Base-by-base conservation (phyloP, 2,797 vertebrate species). In the Pseudotriccus pelzelni region DNA sequence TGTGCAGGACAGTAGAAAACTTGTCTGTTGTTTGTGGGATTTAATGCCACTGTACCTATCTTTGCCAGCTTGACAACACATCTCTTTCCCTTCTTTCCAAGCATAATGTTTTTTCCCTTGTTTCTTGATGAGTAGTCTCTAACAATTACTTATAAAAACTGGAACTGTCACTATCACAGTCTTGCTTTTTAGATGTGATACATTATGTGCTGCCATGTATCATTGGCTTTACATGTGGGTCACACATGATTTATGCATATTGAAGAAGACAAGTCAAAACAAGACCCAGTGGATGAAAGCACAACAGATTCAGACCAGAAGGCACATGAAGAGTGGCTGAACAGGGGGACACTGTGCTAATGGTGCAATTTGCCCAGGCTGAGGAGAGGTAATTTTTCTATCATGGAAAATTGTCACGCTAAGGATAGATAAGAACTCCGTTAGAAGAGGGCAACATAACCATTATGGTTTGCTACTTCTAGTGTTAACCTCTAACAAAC, bases 231-330 rank as follows among this genome's bases (percentile, higher is more conserved):
- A 67, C 50, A 62, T 21, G 5, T 14, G 24, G 30, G 17, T 90
- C 23, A 39, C 32, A 20, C 7, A 2, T 22, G 39, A 69, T 89
- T 81, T 93, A 58, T 64, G 20, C 18, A 7, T 43, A 15, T 37
- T 82, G 67, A 83, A 91, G 55, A 85, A 53, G 34, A 59, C n/a
- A 76, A 90, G 59, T 70, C 32, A 85, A 70, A 89, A 49, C 22
- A 81, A 79, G 39, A 73, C 50, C 39, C 36, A 43, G 0, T 43
- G 49, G 12, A 76, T 93, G 69, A 85, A 85, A 87, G 53, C 41
- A 80, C 66, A 56, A 32, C 8, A 59, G 58, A 62, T 80, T 66
- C 62, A 55, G 43, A 64, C 28, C 49, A 78, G 36, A 50, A 73
- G 60, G 27, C 17, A 34, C 1, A 2, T 39, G 41, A 79, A 67